Evolutionary conservation across 2,113 vertebrate genomes (phyloP), one percentile per base, ranked within the genome.

Genomic region (Crotalus tigris): DNA sequence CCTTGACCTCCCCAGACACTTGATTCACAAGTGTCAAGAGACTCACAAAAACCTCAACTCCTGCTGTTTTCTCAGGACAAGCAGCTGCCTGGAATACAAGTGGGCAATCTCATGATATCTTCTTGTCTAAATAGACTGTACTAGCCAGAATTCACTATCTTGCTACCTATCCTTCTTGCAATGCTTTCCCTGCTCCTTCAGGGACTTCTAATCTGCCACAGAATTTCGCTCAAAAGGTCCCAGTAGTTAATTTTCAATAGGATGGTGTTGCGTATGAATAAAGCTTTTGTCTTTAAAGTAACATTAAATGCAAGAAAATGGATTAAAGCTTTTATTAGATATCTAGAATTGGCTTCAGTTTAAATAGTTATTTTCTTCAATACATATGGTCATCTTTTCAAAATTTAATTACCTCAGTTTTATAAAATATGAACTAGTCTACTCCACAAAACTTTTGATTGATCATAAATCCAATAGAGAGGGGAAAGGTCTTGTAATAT

Each of bases 261-360:
- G 33, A 75, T 75, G 75, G 59, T 85, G 8, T 88, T 58, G 7
- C 59, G 12, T 58, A 49, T 69, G 87, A 91, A 91, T 85, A 93
- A 85, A 93, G 93, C 87, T 58, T 93, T 88, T 91, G 57, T 90
- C 85, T 51, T 93, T 39, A 59, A 81, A 89, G 88, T 81, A 59
- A 53, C 6, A 11, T 91, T 46, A 91, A 57, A 87, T 87, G 58
- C 5, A 29, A 53, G 51, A 49, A 91, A 91, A 87, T 93, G 53
- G 23, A 12, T 85, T 92, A 51, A 85, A 91, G 53, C 21, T 59
- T 89, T 29, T 89, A 59, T 89, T 91, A 88, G 29, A 55, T 91
- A 89, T 85, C 86, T 89, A 29, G 89, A 91, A 93, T 88, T 91
- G 90, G 39, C 55, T 86, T 61, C 53, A 19, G 33, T 91, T 93